Conservation (phyloP, 1,140 invertebrate genomes). For the Magallana ariakensis region DNA sequence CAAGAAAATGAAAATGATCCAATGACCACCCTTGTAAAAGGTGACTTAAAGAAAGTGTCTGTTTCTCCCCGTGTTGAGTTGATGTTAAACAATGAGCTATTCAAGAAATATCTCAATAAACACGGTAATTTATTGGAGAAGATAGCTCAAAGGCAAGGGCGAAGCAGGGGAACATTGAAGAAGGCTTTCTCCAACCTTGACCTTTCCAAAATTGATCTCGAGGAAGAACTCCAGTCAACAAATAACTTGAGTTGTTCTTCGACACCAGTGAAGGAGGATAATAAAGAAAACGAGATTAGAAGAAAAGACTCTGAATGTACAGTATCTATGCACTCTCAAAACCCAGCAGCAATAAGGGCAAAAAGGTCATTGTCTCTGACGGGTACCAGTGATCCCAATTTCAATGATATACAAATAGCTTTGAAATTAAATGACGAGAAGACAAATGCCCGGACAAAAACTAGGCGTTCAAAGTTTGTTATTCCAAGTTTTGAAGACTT, state of each 20-base stretch:
- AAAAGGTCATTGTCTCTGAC: slow-evolving; percentile 25
- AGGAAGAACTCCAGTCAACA: slow-evolving; percentile 31
- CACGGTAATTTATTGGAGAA: slow-evolving; percentile 53
- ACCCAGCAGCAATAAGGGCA: slow-evolving; percentile 29
- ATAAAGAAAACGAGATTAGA: neutral
- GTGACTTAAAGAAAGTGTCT: slow-evolving; percentile 30
- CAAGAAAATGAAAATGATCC: slow-evolving; percentile 2
- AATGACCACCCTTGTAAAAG: neutral
- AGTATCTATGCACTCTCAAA: neutral
- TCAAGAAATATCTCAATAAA: slow-evolving; percentile 55
- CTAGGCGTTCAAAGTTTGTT: neutral
- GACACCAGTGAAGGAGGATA: neutral
- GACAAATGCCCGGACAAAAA: neutral
- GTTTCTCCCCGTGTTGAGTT: slow-evolving; percentile 52
- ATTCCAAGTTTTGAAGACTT: slow-evolving; percentile 41
- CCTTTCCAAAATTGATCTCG: slow-evolving; percentile 53
- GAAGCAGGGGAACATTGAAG: slow-evolving; percentile 43
- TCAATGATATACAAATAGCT: neutral
- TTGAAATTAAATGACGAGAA: slow-evolving; percentile 24
- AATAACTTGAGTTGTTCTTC: neutral
- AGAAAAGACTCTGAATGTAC: neutral
- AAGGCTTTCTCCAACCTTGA: slow-evolving; percentile 58
- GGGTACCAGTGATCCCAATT: slow-evolving; percentile 6
- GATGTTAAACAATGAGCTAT: slow-evolving; percentile 54
- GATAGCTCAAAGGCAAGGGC: slow-evolving; percentile 48